Base-by-base conservation (phyloP, 2,888 invertebrate genomes). In the Ernsta delagoae region DNA sequence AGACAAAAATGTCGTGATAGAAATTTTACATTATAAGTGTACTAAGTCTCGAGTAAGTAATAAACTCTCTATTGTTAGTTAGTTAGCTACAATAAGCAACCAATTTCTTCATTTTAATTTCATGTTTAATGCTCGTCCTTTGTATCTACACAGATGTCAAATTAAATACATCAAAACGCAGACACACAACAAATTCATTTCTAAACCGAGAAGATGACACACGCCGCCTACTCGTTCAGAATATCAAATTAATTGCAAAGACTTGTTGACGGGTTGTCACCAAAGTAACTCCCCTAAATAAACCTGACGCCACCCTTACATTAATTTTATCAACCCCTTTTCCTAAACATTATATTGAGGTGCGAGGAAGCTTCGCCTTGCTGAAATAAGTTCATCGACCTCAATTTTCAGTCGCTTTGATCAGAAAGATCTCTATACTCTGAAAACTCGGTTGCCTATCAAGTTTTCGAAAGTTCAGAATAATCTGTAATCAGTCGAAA, bases 301-400 rank as follows among this genome's bases (percentile, higher is more conserved):
- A 61, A 67, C 54, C 45, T 60, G 67, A 67, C 60, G 53, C 41
- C 59, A 53, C 61, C 45, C 62, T 57, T 57, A 48, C 61, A 68
- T 68, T 68, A 68, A 68, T 62, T 68, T 68, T 68, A 62, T 62
- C 62, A 68, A 67, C 61, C 68, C 68, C 68, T 68, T 67, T 57
- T 54, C 61, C 31, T 57, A 67, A 67, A 67, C 48, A 68, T 41
- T 57, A 68, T 36, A 54, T 24, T 56, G 39, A 68, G 68, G 57
- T 57, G 62, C 56, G 67, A 45, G 56, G 54, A 48, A 24, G 41
- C 67, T 12, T 36, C 56, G 41, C 7, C 54, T 50, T 24, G 36
- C 66, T 43, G 34, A 41, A 12, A 54, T 16, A 12, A 66, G 60
- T 53, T 66, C 66, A 66, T 53, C 34, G 60, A 66, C 66, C 54